Conservation (phyloP, 2,888 invertebrate species). For the Erebia epiphron region DNA sequence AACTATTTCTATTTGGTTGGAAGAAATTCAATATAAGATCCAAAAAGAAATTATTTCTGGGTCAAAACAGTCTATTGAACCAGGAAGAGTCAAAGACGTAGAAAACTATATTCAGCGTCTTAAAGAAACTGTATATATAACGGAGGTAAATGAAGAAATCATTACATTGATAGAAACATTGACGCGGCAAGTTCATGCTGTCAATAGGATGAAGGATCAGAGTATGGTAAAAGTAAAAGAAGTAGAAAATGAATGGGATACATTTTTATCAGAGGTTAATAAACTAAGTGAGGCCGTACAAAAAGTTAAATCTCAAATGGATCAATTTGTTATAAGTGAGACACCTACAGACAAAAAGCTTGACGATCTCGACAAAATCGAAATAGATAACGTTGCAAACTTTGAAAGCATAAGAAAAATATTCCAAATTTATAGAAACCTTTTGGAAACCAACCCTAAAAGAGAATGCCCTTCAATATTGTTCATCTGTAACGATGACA, state of each 20-base stretch:
- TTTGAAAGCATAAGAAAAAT: conserved; percentile 84
- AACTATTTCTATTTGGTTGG: conserved; percentile 92
- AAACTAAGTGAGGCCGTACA: conserved; percentile 80
- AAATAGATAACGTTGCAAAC: conserved; percentile 85
- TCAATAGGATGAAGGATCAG: conserved; percentile 84
- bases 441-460: conserved; percentile 87
- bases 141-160: conserved; percentile 86
- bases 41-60: conserved; percentile 67
- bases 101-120: conserved; percentile 84
- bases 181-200: conserved; percentile 86
- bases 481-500: conserved; percentile 85
- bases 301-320: conserved; percentile 77
- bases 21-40: conserved; percentile 92
- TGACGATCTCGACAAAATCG: conserved; percentile 87
- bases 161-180: conserved; percentile 84
- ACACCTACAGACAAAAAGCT: conserved; percentile 86
- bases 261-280: conserved; percentile 85
- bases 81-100: conserved; percentile 63
- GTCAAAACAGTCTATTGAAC: conserved; percentile 54
- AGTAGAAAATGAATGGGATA: conserved; percentile 87
- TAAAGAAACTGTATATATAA: conserved; percentile 85
- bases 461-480: conserved; percentile 87
- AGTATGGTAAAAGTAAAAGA: conserved; percentile 73
- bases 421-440: conserved; percentile 83
- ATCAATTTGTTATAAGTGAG: conserved; percentile 84